phyloP scores from a whole-genome alignment of 2,797 vertebrate species.

The Fringilla coelebs region DNA sequence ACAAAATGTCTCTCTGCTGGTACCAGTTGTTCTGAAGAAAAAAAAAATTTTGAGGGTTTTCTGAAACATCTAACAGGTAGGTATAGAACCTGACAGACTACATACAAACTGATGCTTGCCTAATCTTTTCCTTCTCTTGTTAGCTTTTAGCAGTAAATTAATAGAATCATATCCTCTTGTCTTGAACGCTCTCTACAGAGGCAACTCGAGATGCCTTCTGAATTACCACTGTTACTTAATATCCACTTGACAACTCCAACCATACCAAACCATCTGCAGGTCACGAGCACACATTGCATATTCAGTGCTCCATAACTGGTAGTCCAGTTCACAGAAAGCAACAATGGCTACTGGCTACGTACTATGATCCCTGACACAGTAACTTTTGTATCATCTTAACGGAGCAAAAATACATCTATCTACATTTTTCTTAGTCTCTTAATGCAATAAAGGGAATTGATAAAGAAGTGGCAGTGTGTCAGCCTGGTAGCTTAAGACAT shows the following conservation, averaged over 20 bases:
- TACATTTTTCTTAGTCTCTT: neutral
- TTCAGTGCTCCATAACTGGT: neutral
- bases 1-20: neutral
- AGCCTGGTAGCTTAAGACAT: neutral
- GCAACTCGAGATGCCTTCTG: neutral
- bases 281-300: neutral
- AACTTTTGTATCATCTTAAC: neutral
- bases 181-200: neutral
- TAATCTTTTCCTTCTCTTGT: neutral
- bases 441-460: neutral
- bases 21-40: neutral
- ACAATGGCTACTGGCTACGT: neutral
- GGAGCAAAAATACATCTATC: neutral
- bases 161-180: neutral
- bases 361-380: fast-evolving
- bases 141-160: neutral
- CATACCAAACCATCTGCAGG: neutral
- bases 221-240: neutral
- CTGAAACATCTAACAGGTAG: neutral
- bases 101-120: neutral
- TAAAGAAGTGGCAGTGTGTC: neutral
- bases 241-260: neutral
- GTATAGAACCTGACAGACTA: neutral
- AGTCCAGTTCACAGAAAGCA: neutral
- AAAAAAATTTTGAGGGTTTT: neutral